A percentile compares a stretch with the other conserved stretches of the same genome.
Evolutionary conservation across 1,140 invertebrate genomes (phyloP).

Genomic region (Gonioctena quinquepunctata): DNA sequence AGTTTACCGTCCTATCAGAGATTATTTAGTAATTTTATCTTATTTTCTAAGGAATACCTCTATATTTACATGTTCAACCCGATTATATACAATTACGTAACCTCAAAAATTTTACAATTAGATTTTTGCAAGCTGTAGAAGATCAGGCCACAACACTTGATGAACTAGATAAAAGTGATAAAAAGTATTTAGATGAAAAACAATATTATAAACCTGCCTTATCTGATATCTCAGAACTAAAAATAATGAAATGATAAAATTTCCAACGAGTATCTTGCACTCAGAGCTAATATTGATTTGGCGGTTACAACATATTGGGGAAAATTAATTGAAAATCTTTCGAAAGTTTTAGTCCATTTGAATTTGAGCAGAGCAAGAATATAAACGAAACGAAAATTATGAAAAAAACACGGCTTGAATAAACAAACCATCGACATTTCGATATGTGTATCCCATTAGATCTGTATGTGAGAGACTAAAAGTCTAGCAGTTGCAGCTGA

Average conservation of each 20-base stretch:
- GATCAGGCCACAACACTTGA: background rate
- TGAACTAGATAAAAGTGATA: constrained; percentile 9
- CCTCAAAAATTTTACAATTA: too few species aligned
- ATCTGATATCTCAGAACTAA: constrained; percentile 1
- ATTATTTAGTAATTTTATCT: too few species aligned
- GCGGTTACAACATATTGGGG: too few species aligned
- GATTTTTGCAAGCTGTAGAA: background rate
- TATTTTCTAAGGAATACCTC: too few species aligned
- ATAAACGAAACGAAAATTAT: background rate
- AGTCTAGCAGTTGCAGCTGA: constrained; percentile 13
- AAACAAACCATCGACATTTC: background rate
- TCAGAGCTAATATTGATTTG: too few species aligned
- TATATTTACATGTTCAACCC: too few species aligned
- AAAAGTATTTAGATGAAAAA: background rate
- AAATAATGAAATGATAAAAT: background rate
- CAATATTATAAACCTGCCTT: constrained; percentile 8
- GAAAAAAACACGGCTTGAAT: background rate
- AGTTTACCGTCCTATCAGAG: too few species aligned
- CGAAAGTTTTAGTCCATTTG: too few species aligned
- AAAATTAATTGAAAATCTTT: too few species aligned
- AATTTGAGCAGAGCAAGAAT: too few species aligned
- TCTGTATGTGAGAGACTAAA: constrained; percentile 1
- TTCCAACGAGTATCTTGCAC: background rate
- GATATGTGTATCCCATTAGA: background rate
- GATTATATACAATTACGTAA: too few species aligned